Evolutionary conservation across 2,888 invertebrate species (phyloP), one percentile per base, ranked within the genome.

Genomic region (Cosmia pyralina): DNA sequence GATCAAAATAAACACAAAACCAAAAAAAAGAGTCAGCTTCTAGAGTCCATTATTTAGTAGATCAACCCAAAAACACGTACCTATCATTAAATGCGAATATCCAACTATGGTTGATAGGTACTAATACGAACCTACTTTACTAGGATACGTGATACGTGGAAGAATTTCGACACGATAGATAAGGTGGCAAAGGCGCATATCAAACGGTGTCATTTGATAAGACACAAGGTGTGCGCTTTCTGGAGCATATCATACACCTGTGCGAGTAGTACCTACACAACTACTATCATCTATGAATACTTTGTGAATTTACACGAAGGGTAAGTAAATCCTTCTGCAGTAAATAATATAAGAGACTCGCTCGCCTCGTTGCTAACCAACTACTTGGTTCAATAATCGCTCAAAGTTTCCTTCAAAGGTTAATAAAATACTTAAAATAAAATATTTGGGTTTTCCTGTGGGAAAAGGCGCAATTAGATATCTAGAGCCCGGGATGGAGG

Each of bases 161-260:
- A 94, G 94, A 95, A 96, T 96, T 96, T 96, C 95, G 94, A 96
- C 95, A 96, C 91, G 90, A 91, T 91, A 94, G 95, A 95, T 95
- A 95, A 95, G 92, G 91, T 90, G 89, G 91, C 89, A 91, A 89
- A 92, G 93, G 88, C 92, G 89, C 93, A 82, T 95, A 96, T 96
- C 96, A 95, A 96, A 96, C 93, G 93, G 95, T 96, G 96, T 96
- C 96, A 95, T 92, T 93, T 93, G 96, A 96, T 96, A 96, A 96
- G 91, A 88, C 87, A 86, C 90, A 89, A 93, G 94, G 94, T 93
- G 93, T 91, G 92, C 89, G 92, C 91, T 93, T 93, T 94, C 93
- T 93, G 92, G 92, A 92, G 90, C 92, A 90, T 86, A 81, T 86
- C 83, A 77, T 78, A 77, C 86, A 87, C 88, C 89, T 86, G 86